Conservation (phyloP, 2,888 invertebrate species). For the Callosobruchus maculatus region DNA sequence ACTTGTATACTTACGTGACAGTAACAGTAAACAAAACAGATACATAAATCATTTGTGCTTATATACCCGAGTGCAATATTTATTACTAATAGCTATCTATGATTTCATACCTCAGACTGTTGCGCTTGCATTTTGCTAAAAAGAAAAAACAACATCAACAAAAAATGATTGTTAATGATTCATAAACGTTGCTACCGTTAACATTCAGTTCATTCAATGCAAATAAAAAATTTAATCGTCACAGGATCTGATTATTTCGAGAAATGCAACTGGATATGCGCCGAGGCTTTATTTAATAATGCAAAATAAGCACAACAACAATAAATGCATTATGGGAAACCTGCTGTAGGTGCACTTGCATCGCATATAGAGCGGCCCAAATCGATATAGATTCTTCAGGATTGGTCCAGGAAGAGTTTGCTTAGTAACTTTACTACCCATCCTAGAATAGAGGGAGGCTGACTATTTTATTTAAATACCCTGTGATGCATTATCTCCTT, state of each 20-base stretch:
- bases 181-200: constrained; percentile 11
- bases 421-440: too few relatives aligned
- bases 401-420: too few relatives aligned
- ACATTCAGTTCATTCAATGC: neutral
- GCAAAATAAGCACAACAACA: constrained; percentile 17
- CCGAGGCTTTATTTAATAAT: constrained; percentile 11
- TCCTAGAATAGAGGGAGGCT: too few relatives aligned
- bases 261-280: constrained; percentile 20
- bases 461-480: too few relatives aligned
- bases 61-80: constrained; percentile 9
- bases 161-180: constrained; percentile 13
- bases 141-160: constrained; percentile 10
- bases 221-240: constrained; percentile 14
- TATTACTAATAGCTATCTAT: constrained; percentile 15
- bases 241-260: constrained; percentile 19
- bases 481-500: too few relatives aligned
- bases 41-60: constrained; percentile 7
- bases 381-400: too few relatives aligned
- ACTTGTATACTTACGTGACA: constrained; percentile 2
- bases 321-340: constrained; percentile 1
- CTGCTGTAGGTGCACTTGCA: neutral
- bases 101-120: constrained; percentile 17
- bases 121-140: constrained; percentile 6
- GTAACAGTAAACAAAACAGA: constrained; percentile 14
- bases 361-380: too few relatives aligned